Evolutionary conservation across 1,140 invertebrate species (phyloP).

Genomic region (Dolichoris vasculosae): DNA sequence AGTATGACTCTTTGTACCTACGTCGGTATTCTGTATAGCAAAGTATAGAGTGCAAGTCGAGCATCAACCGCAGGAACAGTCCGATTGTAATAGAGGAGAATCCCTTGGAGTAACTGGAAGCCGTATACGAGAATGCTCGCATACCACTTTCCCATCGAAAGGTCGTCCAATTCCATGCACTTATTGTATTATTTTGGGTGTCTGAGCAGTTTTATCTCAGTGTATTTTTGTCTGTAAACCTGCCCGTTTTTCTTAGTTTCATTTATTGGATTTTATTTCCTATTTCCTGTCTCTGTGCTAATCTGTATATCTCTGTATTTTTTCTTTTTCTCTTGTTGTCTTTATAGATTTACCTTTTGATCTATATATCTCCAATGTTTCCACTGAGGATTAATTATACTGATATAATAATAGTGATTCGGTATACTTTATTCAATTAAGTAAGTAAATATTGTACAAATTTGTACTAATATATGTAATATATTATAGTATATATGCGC

Average conservation of each 20-base stretch:
- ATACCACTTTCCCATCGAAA: not conserved
- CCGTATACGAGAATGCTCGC: slow-evolving; percentile 42
- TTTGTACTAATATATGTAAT: not conserved
- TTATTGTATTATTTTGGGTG: not conserved
- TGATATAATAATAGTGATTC: not conserved
- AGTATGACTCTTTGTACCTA: too few relatives aligned
- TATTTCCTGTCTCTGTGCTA: not conserved
- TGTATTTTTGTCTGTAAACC: not conserved
- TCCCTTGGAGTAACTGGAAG: slow-evolving; percentile 27
- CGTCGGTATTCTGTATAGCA: too few relatives aligned
- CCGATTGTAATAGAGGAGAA: not conserved
- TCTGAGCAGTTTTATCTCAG: not conserved
- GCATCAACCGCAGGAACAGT: slow-evolving; percentile 21
- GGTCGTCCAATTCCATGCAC: not conserved
- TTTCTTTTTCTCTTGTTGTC: not conserved
- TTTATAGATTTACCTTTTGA: not conserved
- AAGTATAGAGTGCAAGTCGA: not conserved
- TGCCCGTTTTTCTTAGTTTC: not conserved
- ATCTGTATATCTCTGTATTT: not conserved
- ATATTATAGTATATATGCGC: not conserved
- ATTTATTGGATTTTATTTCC: not conserved
- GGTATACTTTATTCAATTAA: slow-evolving; percentile 16
- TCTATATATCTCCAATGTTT: not conserved
- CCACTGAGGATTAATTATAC: not conserved
- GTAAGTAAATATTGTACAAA: slow-evolving; percentile 5